Conservation (phyloP, 2,888 invertebrate genomes). For the Tholera decimalis region DNA sequence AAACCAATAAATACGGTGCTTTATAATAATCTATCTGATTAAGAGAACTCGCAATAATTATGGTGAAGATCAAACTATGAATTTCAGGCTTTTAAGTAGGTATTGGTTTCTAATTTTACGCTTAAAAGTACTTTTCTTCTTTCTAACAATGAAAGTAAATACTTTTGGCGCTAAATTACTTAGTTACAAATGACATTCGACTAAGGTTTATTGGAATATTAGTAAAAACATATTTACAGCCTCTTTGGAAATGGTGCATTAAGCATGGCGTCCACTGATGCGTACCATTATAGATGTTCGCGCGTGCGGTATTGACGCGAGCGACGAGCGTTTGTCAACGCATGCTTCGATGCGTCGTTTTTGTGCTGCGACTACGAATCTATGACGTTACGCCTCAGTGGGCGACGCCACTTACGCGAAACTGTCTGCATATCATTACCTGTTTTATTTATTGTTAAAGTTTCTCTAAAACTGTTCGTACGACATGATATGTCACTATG, state of each 20-base stretch:
- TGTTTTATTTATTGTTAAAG: slow-evolving; percentile 59
- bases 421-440: slow-evolving; percentile 63
- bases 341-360: slow-evolving; percentile 59
- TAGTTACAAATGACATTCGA: slow-evolving; percentile 6
- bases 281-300: slow-evolving; percentile 43
- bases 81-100: too few relatives aligned
- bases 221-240: slow-evolving; percentile 38
- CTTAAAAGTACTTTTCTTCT: too few relatives aligned
- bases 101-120: too few relatives aligned
- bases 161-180: not conserved
- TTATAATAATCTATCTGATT: too few relatives aligned
- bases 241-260: slow-evolving; percentile 50
- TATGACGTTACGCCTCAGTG: slow-evolving; percentile 61
- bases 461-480: slow-evolving; percentile 56
- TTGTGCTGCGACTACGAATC: slow-evolving; percentile 54
- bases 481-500: slow-evolving; percentile 29
- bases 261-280: slow-evolving; percentile 45
- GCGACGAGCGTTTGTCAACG: slow-evolving; percentile 59
- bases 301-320: slow-evolving; percentile 58
- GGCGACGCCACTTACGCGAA: slow-evolving; percentile 56
- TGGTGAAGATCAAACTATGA: too few relatives aligned
- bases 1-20: too few relatives aligned
- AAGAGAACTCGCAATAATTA: too few relatives aligned
- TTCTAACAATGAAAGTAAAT: too few relatives aligned
- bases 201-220: slow-evolving; percentile 1